Base-by-base conservation (phyloP, 2,797 vertebrate species). In the Chaunax sp. region DNA sequence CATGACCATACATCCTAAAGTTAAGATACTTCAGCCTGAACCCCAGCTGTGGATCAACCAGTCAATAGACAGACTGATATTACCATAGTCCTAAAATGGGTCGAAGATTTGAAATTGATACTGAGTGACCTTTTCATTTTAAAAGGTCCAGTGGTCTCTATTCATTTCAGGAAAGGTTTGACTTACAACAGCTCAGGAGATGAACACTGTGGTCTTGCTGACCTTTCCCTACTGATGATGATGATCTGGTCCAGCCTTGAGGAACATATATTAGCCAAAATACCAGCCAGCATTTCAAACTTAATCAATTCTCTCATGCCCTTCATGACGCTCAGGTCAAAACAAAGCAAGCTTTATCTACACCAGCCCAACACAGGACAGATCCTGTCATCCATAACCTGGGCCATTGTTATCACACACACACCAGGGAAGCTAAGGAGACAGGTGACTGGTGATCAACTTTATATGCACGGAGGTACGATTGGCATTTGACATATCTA, bases 151-250 rank as follows among this genome's bases (percentile, higher is more conserved):
- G 22, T 38, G 38, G 63, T 37, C 41, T 26, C 30, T 3, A 5
- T 57, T 64, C 0, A 28, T 67, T 54, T 68, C 10, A 41, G 25
- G 26, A 13, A 64, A 65, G 12, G 23, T 30, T 55, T 69, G 61
- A 35, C 35, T 63, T 67, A 49, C 50, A 38, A 25, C 65, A 54
- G 67, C 44, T 30, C 10, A 2, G 8, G 38, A 4, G 40, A 60
- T 47, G 49, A 61, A 56, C 49, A 41, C 26, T 59, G 51, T 41
- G 0, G 64, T 59, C 64, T 45, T 15, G 41, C 61, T 90, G 90
- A 92, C 90, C 92, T 92, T 93, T 93, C 76, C 37, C 26, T 56
- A 2, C 20, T 74, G 84, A 82, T 74, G 84, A 82, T 81, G 69
- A 59, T 45, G 51, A 87, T 90, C 80, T 72, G 6, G 22, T 47